These are phyloP conservation scores for Polydesmus complanatus DNA, from an alignment of 2,888 invertebrate species.

Conservation along the genomic window DNA sequence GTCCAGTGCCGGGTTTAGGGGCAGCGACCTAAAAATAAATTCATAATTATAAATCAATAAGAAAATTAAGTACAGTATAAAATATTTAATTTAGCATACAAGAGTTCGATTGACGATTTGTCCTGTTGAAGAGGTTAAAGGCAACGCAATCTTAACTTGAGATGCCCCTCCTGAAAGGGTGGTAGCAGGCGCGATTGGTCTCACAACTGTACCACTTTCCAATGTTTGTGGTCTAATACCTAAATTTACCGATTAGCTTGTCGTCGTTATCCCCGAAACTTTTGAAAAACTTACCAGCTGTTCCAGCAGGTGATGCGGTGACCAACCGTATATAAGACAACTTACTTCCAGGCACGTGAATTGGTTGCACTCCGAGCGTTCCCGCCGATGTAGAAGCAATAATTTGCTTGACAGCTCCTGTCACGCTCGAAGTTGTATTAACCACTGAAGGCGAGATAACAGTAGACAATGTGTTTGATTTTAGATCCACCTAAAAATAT, in stretches of 20 bases:
- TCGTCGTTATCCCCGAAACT: no score
- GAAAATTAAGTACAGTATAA: background rate
- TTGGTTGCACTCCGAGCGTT: conserved; percentile 25
- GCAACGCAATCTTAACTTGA: conserved; percentile 28
- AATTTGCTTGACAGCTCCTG: conserved; percentile 17
- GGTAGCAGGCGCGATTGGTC: conserved; percentile 18
- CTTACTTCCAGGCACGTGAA: conserved; percentile 32
- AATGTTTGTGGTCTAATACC: no score
- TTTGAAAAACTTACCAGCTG: conserved; percentile 13
- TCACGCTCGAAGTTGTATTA: background rate
- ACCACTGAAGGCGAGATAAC: conserved; percentile 12
- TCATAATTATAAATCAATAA: background rate
- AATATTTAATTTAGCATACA: background rate
- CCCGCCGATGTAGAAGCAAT: conserved; percentile 11
- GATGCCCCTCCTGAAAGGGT: conserved; percentile 1
- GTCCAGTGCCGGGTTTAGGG: conserved; percentile 16
- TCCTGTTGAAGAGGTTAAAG: conserved; percentile 19
- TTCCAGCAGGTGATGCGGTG: conserved; percentile 24
- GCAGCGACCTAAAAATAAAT: conserved; percentile 20
- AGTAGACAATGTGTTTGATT: background rate
- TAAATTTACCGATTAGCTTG: no score
- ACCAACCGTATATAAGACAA: conserved; percentile 34
- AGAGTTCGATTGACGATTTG: background rate
- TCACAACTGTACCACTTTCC: background rate
- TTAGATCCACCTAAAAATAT: conserved; percentile 3